phyloP scores from a whole-genome alignment of 2,888 invertebrate species.

The Cerceris rybyensis region DNA sequence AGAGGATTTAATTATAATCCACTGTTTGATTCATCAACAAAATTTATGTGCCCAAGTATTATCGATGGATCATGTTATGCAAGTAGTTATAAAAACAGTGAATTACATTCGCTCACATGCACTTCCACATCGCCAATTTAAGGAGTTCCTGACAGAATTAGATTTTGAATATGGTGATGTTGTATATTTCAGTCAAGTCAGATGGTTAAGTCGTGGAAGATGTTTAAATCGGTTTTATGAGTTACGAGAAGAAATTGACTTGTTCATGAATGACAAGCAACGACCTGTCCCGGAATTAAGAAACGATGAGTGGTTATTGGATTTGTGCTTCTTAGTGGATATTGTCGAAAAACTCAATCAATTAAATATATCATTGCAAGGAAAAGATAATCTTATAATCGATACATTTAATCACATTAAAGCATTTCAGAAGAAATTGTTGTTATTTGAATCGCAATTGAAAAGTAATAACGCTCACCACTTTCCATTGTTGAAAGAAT shows the following conservation, averaged over 20 bases:
- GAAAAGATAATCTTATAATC: too few relatives aligned
- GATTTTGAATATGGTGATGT: conserved; percentile 19
- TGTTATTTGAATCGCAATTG: too few relatives aligned
- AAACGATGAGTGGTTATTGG: too few relatives aligned
- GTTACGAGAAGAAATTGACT: conserved; percentile 14
- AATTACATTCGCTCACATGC: conserved; percentile 26
- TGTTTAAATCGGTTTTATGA: conserved; percentile 17
- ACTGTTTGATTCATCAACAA: conserved; percentile 9
- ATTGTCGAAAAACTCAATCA: too few relatives aligned
- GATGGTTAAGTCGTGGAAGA: conserved; percentile 30
- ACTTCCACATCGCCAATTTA: conserved; percentile 9
- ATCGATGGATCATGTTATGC: conserved; percentile 8
- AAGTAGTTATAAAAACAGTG: not conserved
- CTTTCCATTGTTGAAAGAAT: too few relatives aligned
- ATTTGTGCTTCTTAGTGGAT: too few relatives aligned
- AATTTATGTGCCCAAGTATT: conserved; percentile 18
- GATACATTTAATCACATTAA: too few relatives aligned
- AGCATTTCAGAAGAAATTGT: too few relatives aligned
- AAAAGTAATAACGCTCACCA: too few relatives aligned
- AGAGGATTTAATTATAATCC: too few relatives aligned
- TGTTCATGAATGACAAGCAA: conserved; percentile 22
- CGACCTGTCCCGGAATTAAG: too few relatives aligned
- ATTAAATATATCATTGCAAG: too few relatives aligned
- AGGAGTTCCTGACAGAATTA: conserved; percentile 19
- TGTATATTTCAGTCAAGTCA: conserved; percentile 6